These are phyloP conservation scores for Biston stratarius DNA, from an alignment of 2,888 invertebrate genomes.

Conservation along the genomic window DNA sequence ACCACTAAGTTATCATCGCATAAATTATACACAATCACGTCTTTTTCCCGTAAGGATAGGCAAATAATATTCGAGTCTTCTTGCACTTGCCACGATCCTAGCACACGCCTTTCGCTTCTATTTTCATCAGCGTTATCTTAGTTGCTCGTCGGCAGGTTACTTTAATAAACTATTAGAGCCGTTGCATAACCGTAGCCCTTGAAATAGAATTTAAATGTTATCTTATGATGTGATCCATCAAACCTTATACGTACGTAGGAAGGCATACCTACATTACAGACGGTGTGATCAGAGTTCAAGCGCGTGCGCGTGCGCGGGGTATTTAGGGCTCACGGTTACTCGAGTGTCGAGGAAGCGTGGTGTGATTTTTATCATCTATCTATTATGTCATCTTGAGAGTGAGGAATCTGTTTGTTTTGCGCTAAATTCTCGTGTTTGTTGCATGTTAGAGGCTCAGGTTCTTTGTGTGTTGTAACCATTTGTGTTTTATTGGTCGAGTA, in stretches of 20 bases:
- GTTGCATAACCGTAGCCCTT: conserved; percentile 3
- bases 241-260: conserved; percentile 23
- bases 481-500: conserved; percentile 5
- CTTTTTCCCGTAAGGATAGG: too few species aligned
- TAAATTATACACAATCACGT: too few species aligned
- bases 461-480: not conserved
- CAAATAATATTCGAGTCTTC: too few species aligned
- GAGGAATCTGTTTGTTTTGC: conserved; percentile 32
- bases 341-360: conserved; percentile 30
- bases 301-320: conserved; percentile 15
- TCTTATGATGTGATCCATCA: conserved; percentile 12
- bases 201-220: not conserved
- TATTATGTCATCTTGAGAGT: conserved; percentile 35
- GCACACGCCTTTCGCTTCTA: too few species aligned
- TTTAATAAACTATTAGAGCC: too few species aligned
- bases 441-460: conserved; percentile 2
- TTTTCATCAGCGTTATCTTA: too few species aligned
- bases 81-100: too few species aligned
- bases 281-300: conserved; percentile 29
- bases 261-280: too few species aligned
- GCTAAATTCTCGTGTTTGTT: conserved; percentile 10
- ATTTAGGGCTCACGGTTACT: conserved; percentile 37
- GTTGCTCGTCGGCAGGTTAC: too few species aligned
- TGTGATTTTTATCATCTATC: conserved; percentile 39
- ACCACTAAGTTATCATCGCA: too few species aligned